Base-by-base conservation (phyloP, 2,797 vertebrate genomes). In the Rhinogobio ventralis region DNA sequence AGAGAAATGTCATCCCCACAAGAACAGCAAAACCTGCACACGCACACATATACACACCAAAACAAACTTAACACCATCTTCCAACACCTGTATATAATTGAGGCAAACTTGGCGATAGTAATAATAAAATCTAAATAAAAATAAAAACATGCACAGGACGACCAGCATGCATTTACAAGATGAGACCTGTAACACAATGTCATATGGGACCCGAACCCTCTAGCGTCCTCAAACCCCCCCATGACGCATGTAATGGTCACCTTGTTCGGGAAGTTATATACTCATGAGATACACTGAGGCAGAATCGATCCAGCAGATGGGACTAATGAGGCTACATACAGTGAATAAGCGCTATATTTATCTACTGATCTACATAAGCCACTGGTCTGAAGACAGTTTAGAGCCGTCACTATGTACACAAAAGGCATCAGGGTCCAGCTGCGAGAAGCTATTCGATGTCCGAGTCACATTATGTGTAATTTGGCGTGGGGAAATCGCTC, bases 81-180 rank as follows among this genome's bases (percentile, higher is more conserved):
- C 77, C 81, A 87, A 88, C 89, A 90, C 83, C 77, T 91, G 89
- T 93, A 91, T 90, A 91, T 91, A 88, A 89, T 72, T 85, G 91
- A 95, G 93, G 94, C 93, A 95, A 94, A 95, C 89, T 89, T 91
- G 92, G 94, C 92, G 93, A 89, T 92, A 85, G 77, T 89, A 86
- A 81, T 76, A 87, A 82, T 84, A 28, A 89, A 90, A 85, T 42
- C 30, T 45, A 13, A 89, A 84, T 87, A 86, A 81, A 91, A 91
- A 88, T 86, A 86, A 90, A 91, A 90, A 86, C 95, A 94, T 95
- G 94, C 95, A 95, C 86, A 90, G 88, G 67, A 88, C 78, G 93
- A 94, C 91, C 88, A 93, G 94, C 95, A 96, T 96, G 95, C 95
- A 95, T 94, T 94, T 93, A 94, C 92, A 91, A 87, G 92, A 94